Evolutionary conservation across 2,113 vertebrate genomes (phyloP), one percentile per base, ranked within the genome.

Genomic region (Acinonyx jubatus): DNA sequence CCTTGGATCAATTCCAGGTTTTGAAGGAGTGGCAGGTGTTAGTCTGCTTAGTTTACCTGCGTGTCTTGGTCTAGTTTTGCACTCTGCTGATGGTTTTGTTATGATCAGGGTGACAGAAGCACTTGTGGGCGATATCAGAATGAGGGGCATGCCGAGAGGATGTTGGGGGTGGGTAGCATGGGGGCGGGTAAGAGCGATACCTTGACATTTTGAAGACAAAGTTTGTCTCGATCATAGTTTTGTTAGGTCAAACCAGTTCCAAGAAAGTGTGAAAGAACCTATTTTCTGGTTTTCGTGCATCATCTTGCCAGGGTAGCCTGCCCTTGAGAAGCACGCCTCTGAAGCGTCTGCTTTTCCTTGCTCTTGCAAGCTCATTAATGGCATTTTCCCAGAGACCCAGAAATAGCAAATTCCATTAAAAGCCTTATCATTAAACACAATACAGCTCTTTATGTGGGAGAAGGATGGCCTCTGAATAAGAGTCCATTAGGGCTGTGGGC

Each of bases 371-470:
- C 85, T 95, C 88, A 91, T 97, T 97, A 96, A 94, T 95, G 66
- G 10, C 92, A 29, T 82, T 96, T 98, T 97, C 96, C 93, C 94
- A 80, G 94, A 98, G 96, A 92, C 87, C 92, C 84, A 97, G 97
- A 97, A 98, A 98, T 97, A 98, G 95, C 94, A 97, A 97, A 96
- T 96, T 97, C 97, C 97, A 98, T 96, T 97, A 97, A 96, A 96
- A 95, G 88, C 81, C 95, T 97, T 98, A 98, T 97, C 95, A 94
- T 95, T 95, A 96, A 96, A 95, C 63, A 98, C 98, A 98, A 91
- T 95, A 61, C 96, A 91, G 87, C 95, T 94, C 88, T 97, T 98
- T 98, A 96, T 98, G 90, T 83, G 52, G 71, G 87, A 95, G 85
- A 97, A 97, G 80, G 95, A 94, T 96, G 52, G 96, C 93, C 85